Base-by-base conservation (phyloP, 2,888 invertebrate genomes). In the Neoaliturus tenellus region DNA sequence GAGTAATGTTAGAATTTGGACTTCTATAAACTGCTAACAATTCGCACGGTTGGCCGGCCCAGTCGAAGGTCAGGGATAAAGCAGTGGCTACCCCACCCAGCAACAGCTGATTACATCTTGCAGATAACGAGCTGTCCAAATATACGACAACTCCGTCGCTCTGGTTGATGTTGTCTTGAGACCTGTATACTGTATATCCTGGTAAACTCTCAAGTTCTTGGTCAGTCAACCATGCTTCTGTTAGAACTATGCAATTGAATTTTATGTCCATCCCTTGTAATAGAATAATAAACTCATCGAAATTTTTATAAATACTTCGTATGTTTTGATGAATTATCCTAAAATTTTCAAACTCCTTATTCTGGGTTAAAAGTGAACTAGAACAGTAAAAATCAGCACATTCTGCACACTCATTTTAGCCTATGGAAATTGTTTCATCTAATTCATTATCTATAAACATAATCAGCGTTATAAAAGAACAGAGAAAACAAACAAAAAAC, bases 171-270 rank as follows among this genome's bases (percentile, higher is more conserved):
- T 51, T 51, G 23, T 23, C 23, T 4, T 51, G 6, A 10, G 51
- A 51, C 8, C 20, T 23, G 10, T 23, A 51, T 4, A 51, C 23
- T 6, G 2, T 51, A 14, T 51, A 51, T 6, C 51, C 51, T 14
- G 48, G 48, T 4, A 48, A 14, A 48, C 17, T 48, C n/a, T 17
- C n/a, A 20, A 14, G 23, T 20, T 51, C n/a, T 0, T 8, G 0
- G 5, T 67, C 31, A 6, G 17, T 67, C 5, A 31, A 12, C 33
- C 31, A 33, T 17, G 67, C n/a, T 31, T 28, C 33, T 14, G 67
- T 33, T 5, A 67, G 31, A 12, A 67, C 67, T 17, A 67, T 67
- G 33, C 33, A 67, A n/a, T 67, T 14, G n/a, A 67, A 67, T 67
- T 67, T 58, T 2, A 58, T 4, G 20, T 23, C 8, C 10, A n/a